These are phyloP conservation scores for Rambutsinella grinnellia DNA, from an alignment of 2,888 invertebrate genomes.

Conservation along the genomic window DNA sequence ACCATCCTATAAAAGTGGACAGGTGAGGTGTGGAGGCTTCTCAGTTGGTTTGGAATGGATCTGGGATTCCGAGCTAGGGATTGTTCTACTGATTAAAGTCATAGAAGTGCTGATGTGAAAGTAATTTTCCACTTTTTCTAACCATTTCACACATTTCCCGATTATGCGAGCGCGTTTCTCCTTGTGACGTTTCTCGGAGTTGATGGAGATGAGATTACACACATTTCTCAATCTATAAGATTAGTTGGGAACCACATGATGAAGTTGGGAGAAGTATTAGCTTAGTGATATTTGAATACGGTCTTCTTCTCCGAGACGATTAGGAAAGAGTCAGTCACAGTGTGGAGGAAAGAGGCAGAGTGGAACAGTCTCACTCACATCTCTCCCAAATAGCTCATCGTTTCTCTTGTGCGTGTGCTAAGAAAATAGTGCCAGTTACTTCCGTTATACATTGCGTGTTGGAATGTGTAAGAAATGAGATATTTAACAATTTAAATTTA, in stretches of 20 bases:
- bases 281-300: neutral
- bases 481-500: too few relatives aligned
- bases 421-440: too few relatives aligned
- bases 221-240: slow-evolving; percentile 1
- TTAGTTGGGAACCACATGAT: neutral
- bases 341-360: slow-evolving; percentile 29
- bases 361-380: neutral
- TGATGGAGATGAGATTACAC: neutral
- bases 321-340: slow-evolving; percentile 14
- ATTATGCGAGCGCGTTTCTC: neutral
- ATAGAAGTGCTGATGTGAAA: too few relatives aligned
- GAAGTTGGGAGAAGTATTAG: neutral
- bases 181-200: neutral
- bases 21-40: slow-evolving; percentile 57
- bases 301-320: neutral
- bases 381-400: neutral
- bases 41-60: slow-evolving; percentile 62
- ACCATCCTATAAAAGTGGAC: slow-evolving; percentile 61
- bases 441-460: too few relatives aligned
- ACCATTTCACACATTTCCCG: neutral
- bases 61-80: too few relatives aligned
- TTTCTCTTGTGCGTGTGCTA: neutral
- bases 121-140: neutral
- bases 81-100: too few relatives aligned
- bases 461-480: too few relatives aligned